Base-by-base conservation (phyloP, 2,888 invertebrate species). In the Dilophus febrilis region DNA sequence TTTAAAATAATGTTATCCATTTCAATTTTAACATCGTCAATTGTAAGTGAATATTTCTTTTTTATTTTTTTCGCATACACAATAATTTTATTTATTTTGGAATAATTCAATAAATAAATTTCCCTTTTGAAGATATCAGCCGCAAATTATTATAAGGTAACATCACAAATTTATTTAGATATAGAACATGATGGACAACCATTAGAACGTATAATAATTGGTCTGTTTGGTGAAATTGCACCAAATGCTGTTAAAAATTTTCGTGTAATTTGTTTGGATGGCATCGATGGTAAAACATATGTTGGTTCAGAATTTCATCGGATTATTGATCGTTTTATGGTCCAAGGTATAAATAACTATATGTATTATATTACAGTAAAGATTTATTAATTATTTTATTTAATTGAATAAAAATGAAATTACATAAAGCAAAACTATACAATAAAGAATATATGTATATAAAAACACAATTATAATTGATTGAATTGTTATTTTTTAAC, bases 201-300 rank as follows among this genome's bases (percentile, higher is more conserved):
- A 11, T 58, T 75, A 12, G 92, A 91, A 0, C 67, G 78, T 45
- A 77, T 94, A 41, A 74, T 81, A 1, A 74, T 92, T 47, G 92
- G 90, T 0, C 65, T 94, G n/a, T 88, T 90, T 64, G 91, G 91
- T 1, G 77, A 88, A 45, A 63, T 77, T 38, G 83, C 77, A 0
- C 92, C 92, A 2, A 84, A 77, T 58, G 81, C 92, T 1, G 86
- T 81, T 0, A 71, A 77, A 50, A 94, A 94, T 58, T 94, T 94
- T 54, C 70, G 79, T 47, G 71, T 77, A n/a, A 68, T 92, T 27
- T 81, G 87, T 18, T 68, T 75, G 11, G 69, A 71, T 17, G 86
- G 86, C 8, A 70, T 85, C 42, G 66, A 78, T 46, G 84, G 82
- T 17, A 74, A 70, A 55, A 76, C 75, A 3, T 94, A 88, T 56